Percentiles rank a stretch among this genome's conserved stretches.
Evolutionary conservation across 2,113 vertebrate species (phyloP).

Genomic region (Amphiprion ocellaris): DNA sequence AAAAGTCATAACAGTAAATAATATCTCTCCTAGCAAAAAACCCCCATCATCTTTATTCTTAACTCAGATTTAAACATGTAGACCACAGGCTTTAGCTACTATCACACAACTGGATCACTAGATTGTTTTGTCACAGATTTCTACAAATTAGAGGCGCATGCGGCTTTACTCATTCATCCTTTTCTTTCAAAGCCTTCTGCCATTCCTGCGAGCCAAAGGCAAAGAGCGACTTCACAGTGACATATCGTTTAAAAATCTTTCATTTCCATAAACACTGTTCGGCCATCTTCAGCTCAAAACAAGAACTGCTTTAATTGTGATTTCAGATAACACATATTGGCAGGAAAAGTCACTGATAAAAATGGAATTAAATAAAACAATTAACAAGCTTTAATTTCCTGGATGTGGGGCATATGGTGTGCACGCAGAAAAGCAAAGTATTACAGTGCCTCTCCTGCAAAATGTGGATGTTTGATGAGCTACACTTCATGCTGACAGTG

Average conservation of each 20-base stretch:
- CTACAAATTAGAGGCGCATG: not conserved
- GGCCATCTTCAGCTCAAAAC: not conserved
- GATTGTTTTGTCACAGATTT: constrained; percentile 7
- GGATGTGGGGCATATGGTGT: not conserved
- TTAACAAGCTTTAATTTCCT: constrained; percentile 3
- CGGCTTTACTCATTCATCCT: not conserved
- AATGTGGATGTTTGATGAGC: constrained; percentile 26
- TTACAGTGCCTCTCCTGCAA: not conserved
- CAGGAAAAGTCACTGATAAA: not conserved
- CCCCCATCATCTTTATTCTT: not conserved
- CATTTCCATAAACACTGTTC: not conserved
- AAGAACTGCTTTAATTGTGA: constrained; percentile 13
- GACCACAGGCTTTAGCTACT: not conserved
- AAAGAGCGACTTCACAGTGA: not conserved
- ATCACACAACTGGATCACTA: constrained; percentile 15
- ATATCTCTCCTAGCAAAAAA: constrained; percentile 14
- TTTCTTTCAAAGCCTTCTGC: not conserved
- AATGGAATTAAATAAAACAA: not conserved
- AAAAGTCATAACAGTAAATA: not conserved
- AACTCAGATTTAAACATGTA: not conserved
- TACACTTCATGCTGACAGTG: constrained; percentile 7
- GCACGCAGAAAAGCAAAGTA: not conserved
- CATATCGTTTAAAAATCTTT: not conserved
- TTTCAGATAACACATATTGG: not conserved
- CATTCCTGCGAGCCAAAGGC: not conserved